Evolutionary conservation across 23 tunicate species (phyloP), one percentile per base, ranked within the genome.

Genomic region (Phallusia fumigata): DNA sequence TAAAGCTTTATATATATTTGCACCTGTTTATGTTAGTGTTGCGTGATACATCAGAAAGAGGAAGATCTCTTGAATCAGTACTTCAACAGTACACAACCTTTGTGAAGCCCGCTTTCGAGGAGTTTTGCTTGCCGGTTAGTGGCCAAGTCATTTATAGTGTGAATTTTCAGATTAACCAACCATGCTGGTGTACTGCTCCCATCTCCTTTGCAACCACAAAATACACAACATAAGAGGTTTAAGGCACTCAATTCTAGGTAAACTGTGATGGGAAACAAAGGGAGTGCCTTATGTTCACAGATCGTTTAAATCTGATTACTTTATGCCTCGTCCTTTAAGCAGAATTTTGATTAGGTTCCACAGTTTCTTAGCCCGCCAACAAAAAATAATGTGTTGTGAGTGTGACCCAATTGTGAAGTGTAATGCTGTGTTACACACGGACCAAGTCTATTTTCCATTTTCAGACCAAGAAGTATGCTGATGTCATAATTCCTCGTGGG

Each of bases 51-150:
- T 52, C 81, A 36, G 99, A 97, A 52, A 36, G 99, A 75, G 99
- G 98, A 15, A 80, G 99, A 33, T 35, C 93, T 5, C 74, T 97
- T 8, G 99, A 97, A 36, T 89, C 99, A 0, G 88, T 97, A 8
- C 64, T 97, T 36, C 93, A 92, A 74, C 99, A 97, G 75, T 97
- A 97, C 93, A 97, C 95, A 50, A 92, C 91, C 10, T 97, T 88
- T 80, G 99, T 97, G 31, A 97, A 97, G 65, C 99, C 99, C 13
- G 97, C 99, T n/a, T 97, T 92, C 77, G 99, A 97, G 79, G 97
- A 97, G 78, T 97, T 88, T 75, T 92, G 99, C 78, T 75, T 89
- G 81, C 99, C 99, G 75, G 97, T 92, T 79, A 76, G 87, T 58
- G 16, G n/a, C n/a, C n/a, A 21, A 21, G 69, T 6, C 13, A 3